Conservation (phyloP, 2,113 vertebrate genomes). For the Dromiciops gliroides region DNA sequence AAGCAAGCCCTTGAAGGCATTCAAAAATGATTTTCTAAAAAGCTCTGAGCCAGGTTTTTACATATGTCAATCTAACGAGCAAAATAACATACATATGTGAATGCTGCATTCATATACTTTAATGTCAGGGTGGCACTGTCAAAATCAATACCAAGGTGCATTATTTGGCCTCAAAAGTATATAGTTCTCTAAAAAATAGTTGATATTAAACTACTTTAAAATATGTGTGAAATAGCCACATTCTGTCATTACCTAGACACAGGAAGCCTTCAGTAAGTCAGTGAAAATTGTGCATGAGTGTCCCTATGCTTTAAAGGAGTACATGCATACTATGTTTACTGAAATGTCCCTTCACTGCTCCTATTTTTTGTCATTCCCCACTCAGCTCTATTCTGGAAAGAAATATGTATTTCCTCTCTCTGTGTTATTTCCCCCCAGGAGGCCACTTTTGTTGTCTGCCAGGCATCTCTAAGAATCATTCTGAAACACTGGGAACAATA, state of each 20-base stretch:
- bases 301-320: background rate
- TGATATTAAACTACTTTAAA: background rate
- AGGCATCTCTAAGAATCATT: background rate
- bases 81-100: background rate
- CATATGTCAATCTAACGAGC: background rate
- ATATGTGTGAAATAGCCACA: background rate
- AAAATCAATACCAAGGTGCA: background rate
- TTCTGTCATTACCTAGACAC: background rate
- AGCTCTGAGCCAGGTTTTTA: background rate
- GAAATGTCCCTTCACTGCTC: background rate
- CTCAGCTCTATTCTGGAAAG: background rate
- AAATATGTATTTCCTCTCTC: background rate
- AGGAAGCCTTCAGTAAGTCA: background rate
- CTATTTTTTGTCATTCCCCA: background rate
- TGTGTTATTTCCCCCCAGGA: background rate
- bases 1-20: conserved; percentile 36
- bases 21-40: conserved; percentile 61
- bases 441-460: background rate
- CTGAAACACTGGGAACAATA: background rate
- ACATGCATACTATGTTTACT: background rate
- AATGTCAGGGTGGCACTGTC: background rate
- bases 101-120: background rate
- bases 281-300: background rate
- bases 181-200: background rate
- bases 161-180: background rate